Percentiles rank a stretch among this genome's conserved stretches.
Evolutionary conservation across 1,140 invertebrate genomes (phyloP).

Genomic region (Diachasmimorpha longicaudata): DNA sequence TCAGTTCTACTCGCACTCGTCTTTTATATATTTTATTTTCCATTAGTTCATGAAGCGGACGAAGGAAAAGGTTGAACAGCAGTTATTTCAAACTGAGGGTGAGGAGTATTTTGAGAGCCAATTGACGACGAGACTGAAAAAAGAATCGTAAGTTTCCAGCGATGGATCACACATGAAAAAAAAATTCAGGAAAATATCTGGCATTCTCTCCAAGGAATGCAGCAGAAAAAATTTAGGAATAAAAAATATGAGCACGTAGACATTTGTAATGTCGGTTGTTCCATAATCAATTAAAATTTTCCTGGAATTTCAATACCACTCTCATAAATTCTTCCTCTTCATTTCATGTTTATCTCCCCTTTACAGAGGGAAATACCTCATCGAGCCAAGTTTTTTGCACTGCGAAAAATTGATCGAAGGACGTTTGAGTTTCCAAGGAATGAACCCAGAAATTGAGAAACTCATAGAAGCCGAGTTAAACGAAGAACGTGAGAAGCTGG

Average conservation of each 20-base stretch:
- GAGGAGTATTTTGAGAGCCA: conserved; percentile 68
- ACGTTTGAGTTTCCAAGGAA: conserved; percentile 83
- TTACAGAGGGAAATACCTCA: conserved; percentile 71
- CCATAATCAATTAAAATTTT: too few species aligned
- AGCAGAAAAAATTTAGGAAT: too few species aligned
- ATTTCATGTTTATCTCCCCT: neutral
- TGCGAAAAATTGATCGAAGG: conserved; percentile 81
- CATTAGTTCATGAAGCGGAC: conserved; percentile 86
- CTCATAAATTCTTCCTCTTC: too few species aligned
- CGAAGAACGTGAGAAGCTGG: conserved; percentile 47
- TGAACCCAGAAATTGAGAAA: conserved; percentile 87
- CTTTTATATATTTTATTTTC: too few species aligned
- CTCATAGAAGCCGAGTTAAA: conserved; percentile 67
- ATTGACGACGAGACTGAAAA: conserved; percentile 61
- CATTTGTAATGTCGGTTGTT: too few species aligned
- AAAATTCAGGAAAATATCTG: too few species aligned
- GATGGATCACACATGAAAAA: too few species aligned
- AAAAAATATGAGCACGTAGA: too few species aligned
- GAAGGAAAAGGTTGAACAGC: conserved; percentile 80
- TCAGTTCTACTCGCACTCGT: too few species aligned
- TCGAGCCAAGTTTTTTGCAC: conserved; percentile 77
- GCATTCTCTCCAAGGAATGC: too few species aligned
- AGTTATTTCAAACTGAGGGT: conserved; percentile 75
- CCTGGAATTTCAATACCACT: too few species aligned
- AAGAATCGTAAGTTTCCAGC: conserved; percentile 63